Evolutionary conservation across 1,140 invertebrate species (phyloP).

Genomic region (Dendroctonus ponderosae): DNA sequence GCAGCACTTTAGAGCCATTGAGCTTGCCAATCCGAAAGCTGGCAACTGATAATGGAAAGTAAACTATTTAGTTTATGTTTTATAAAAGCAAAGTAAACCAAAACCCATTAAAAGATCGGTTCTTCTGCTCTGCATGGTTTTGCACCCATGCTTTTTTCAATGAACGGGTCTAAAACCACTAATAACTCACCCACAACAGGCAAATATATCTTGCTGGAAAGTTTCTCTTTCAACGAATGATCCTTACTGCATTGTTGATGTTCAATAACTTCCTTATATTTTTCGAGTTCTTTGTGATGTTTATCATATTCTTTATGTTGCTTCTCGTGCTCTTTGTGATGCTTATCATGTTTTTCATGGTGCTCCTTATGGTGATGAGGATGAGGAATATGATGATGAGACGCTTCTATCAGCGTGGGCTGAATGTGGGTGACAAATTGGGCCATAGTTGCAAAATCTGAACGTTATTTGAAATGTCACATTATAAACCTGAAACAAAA

Average conservation of each 20-base stretch:
- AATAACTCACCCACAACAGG: too few relatives aligned
- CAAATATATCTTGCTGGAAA: too few relatives aligned
- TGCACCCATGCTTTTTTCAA: too few relatives aligned
- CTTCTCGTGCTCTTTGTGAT: slow-evolving; percentile 33
- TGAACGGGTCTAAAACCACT: too few relatives aligned
- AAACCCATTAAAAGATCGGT: too few relatives aligned
- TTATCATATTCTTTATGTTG: slow-evolving; percentile 27
- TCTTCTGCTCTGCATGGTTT: too few relatives aligned
- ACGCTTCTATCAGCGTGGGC: slow-evolving; percentile 56
- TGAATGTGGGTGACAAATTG: slow-evolving; percentile 61
- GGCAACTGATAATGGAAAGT: too few relatives aligned
- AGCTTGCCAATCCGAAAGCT: too few relatives aligned
- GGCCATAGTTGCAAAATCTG: slow-evolving; percentile 47
- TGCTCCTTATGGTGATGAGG: slow-evolving; percentile 41
- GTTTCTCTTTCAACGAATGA: too few relatives aligned
- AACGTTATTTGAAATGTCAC: background rate
- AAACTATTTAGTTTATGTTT: too few relatives aligned
- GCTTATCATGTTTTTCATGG: slow-evolving; percentile 37
- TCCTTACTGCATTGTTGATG: slow-evolving; percentile 3
- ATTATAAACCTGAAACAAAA: background rate
- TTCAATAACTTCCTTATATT: slow-evolving; percentile 14
- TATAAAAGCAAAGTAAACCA: too few relatives aligned
- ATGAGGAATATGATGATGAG: slow-evolving; percentile 55
- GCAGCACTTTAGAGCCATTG: too few relatives aligned
- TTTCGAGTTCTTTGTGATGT: slow-evolving; percentile 27